Conservation (phyloP, 2,888 invertebrate species). For the Chouioia cunea region DNA sequence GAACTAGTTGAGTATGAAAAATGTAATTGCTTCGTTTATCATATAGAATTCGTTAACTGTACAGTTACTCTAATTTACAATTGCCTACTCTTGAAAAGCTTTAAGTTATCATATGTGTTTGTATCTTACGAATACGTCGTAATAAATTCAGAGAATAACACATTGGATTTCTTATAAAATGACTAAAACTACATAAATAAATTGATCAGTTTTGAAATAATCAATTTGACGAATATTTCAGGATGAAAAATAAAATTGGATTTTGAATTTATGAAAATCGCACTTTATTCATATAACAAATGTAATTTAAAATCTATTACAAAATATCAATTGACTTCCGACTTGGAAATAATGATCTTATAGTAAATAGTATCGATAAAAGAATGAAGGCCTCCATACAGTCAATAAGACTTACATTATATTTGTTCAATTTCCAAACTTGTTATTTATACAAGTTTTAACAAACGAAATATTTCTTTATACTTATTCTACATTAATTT, state of each 20-base stretch:
- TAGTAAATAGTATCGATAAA: slow-evolving; percentile 41
- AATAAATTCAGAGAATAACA: too few relatives aligned
- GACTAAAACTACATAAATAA: too few relatives aligned
- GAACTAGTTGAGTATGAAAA: too few relatives aligned
- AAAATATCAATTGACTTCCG: slow-evolving; percentile 39
- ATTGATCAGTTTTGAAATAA: background rate
- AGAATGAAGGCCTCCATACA: slow-evolving; percentile 36
- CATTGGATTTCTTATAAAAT: too few relatives aligned
- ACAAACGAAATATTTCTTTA: slow-evolving; percentile 4
- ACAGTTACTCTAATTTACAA: too few relatives aligned
- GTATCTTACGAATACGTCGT: too few relatives aligned
- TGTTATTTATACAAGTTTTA: slow-evolving; percentile 12
- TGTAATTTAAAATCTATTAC: slow-evolving; percentile 46
- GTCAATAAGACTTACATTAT: slow-evolving; percentile 24
- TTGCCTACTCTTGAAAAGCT: too few relatives aligned
- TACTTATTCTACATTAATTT: slow-evolving; percentile 12
- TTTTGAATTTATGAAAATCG: slow-evolving; percentile 43
- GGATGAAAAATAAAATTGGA: background rate
- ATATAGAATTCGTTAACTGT: too few relatives aligned
- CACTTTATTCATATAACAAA: slow-evolving; percentile 48
- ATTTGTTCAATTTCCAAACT: slow-evolving; percentile 23
- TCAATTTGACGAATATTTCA: background rate
- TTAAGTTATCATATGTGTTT: too few relatives aligned
- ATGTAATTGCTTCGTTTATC: too few relatives aligned
- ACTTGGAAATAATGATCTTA: slow-evolving; percentile 27